A percentile compares a stretch with the other conserved stretches of the same genome.
Evolutionary conservation across 2,113 vertebrate species (phyloP).

Genomic region (Microcebus griseorufus): DNA sequence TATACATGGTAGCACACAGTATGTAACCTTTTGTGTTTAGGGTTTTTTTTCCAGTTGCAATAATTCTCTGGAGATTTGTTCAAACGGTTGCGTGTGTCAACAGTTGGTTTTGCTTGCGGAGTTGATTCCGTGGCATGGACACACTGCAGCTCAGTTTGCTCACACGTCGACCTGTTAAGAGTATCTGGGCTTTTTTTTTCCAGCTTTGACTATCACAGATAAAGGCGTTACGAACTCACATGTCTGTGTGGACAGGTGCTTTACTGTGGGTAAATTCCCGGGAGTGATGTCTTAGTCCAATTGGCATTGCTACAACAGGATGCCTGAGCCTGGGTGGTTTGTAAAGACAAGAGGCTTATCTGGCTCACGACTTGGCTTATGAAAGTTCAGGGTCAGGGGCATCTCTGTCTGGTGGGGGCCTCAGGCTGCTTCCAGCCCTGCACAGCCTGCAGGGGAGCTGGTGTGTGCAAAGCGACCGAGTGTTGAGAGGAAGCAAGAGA

Average conservation of each 20-base stretch:
- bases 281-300: background rate
- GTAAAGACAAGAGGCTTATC: no score
- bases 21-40: background rate
- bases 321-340: background rate
- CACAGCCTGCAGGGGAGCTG: background rate
- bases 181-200: background rate
- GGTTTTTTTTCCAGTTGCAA: background rate
- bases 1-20: background rate
- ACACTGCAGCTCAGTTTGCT: background rate
- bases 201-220: background rate
- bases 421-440: background rate
- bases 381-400: no score
- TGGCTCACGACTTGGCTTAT: no score
- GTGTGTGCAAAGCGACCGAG: background rate
- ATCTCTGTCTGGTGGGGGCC: background rate
- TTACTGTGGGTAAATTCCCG: background rate
- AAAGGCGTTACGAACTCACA: background rate
- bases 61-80: background rate
- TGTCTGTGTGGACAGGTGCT: background rate
- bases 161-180: no score
- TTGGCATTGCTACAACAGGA: background rate
- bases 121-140: background rate
- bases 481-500: background rate
- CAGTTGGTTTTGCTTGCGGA: background rate
- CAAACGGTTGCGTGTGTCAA: background rate